Evolutionary conservation across 2,113 vertebrate species (phyloP), one percentile per base, ranked within the genome.

Genomic region (Dromaius novaehollandiae): DNA sequence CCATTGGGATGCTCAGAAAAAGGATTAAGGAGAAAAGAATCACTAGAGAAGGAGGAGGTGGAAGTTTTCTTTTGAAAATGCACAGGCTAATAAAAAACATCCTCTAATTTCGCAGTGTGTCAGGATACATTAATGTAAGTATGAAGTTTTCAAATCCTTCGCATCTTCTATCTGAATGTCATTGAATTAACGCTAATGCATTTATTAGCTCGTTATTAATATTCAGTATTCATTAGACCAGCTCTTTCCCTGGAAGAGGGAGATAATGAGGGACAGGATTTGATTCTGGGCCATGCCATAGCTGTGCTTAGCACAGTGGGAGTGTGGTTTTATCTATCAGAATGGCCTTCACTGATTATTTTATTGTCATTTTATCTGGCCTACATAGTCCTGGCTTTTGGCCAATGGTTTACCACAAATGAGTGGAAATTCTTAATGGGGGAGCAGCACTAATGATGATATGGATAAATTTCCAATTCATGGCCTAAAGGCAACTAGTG

Each of bases 41-140:
- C 0, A 0, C 6, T 1, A 70, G 66, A 92, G 63, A 26, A 83
- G 76, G 51, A 95, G 77, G 93, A 87, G 75, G 84, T 84, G 84
- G 89, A 95, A 70, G 53, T 77, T 94, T 64, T 64, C 34, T 51
- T 88, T 77, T 80, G 85, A 30, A 89, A 93, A 79, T 2, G 15
- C 71, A 80, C 7, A 4, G 53, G 85, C 87, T 96, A 73, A 95
- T 91, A 74, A 78, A 88, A 96, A 95, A 50, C 64, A 81, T 96
- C 93, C 92, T 93, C 66, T 83, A 69, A 89, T 86, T 19, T 89
- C 81, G 76, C 78, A 79, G 53, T 40, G 53, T 89, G 91, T 93
- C 95, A 90, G 89, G 84, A 90, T 82, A 44, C 38, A 7, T 76
- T 94, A 88, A 78, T 74, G 75, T 94, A 88, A 96, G 94, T 93